Base-by-base conservation (phyloP, 2,113 vertebrate genomes). In the Sylvietta virens region DNA sequence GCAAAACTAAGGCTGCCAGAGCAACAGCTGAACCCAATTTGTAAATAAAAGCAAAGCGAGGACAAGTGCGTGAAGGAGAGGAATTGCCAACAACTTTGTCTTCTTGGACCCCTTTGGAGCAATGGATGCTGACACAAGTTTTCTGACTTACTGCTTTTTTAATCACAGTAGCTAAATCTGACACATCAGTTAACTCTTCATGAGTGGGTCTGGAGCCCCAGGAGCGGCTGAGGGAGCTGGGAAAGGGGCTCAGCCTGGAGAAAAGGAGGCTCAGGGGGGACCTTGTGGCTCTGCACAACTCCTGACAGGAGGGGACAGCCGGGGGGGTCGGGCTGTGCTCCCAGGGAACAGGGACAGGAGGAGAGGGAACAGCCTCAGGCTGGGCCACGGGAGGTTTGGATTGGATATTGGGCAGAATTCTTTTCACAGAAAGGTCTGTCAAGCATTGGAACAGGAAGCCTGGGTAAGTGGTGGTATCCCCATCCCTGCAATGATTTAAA, bases 301-400 rank as follows among this genome's bases (percentile, higher is more conserved):
- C 39, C 69, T 81, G 53, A 7, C 9, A 67, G 45, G 69, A 74
- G 69, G n/a, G 30, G 54, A 4, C 20, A 40, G 33, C 8, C 0
- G 0, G 3, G 13, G 3, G 3, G 3, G 9, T 30, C 1, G 0
- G 28, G n/a, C 7, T 73, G 7, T 51, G 16, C 23, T n/a, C 4
- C 13, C 14, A 47, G 30, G 24, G 6, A 47, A 54, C 17, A 53
- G 39, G 13, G 47, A 60, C 20, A 61, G 35, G 6, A 53, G 0
- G 1, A 61, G 47, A 60, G 45, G 23, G 8, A 54, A 35, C 0
- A 0, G 8, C 21, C 21, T 35, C 40, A 40, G 0, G 16, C 0
- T 76, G 21, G 0, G 11, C 8, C 21, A 54, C 24, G 21, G 4
- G 4, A 67, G 1, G 6, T 31, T 40, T 35, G 19, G 14, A 23